These are phyloP conservation scores for Sarcophaga carnaria DNA, from an alignment of 2,888 invertebrate genomes.

Conservation along the genomic window DNA sequence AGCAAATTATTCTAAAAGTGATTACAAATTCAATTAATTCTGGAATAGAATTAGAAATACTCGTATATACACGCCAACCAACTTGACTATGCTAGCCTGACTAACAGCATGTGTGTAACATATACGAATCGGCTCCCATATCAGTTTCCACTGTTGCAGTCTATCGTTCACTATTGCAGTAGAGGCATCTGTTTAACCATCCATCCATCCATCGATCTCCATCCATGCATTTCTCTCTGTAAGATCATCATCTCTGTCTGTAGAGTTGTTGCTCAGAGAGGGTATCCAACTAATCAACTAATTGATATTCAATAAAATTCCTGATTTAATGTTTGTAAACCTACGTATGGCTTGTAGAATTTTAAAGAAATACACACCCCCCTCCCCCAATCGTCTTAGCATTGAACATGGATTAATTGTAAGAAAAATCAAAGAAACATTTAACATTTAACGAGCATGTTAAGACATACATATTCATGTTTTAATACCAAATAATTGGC, in stretches of 20 bases:
- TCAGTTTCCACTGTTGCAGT: conserved; percentile 7
- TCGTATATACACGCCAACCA: background rate
- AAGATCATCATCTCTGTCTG: too few species aligned
- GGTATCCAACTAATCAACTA: conserved; percentile 17
- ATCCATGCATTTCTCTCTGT: background rate
- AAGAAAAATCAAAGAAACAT: conserved; percentile 33
- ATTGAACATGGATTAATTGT: conserved; percentile 59
- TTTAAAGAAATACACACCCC: background rate
- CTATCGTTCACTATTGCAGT: conserved; percentile 5
- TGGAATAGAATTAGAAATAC: conserved; percentile 12
- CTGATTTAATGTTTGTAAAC: conserved; percentile 9
- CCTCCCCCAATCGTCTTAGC: conserved; percentile 16
- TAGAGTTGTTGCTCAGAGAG: too few species aligned
- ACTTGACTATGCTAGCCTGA: background rate
- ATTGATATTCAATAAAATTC: conserved; percentile 56
- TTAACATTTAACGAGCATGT: conserved; percentile 67
- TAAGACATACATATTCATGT: conserved; percentile 67
- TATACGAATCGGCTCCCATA: background rate
- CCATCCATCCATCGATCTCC: background rate
- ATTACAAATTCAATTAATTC: conserved; percentile 43
- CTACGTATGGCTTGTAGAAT: conserved; percentile 1
- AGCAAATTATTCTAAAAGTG: conserved; percentile 21
- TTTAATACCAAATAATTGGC: conserved; percentile 70
- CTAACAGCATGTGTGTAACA: background rate
- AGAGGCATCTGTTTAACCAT: conserved; percentile 22